These are phyloP conservation scores for Clarias fuscus DNA, from an alignment of 2,797 vertebrate genomes.

Conservation along the genomic window DNA sequence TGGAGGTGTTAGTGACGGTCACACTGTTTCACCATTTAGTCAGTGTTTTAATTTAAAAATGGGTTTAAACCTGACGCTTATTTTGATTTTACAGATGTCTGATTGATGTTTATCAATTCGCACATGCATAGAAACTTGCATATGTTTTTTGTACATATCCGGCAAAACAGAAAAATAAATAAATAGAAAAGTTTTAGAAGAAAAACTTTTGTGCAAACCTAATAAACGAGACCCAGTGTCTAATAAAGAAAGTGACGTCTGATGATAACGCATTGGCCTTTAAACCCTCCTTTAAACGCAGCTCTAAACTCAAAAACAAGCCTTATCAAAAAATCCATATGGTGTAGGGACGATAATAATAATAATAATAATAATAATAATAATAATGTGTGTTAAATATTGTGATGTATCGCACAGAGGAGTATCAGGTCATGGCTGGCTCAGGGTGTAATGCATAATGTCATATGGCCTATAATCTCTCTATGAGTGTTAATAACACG, in stretches of 20 bases:
- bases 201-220: neutral
- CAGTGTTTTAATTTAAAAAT: no score
- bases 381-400: neutral
- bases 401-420: neutral
- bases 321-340: neutral
- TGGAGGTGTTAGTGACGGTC: neutral
- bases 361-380: neutral
- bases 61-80: no score
- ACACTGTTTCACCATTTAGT: neutral
- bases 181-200: neutral
- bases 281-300: neutral
- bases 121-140: no score
- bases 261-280: neutral
- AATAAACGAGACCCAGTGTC: neutral
- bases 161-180: no score
- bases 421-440: neutral
- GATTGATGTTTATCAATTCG: no score
- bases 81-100: no score
- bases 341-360: no score
- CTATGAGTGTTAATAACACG: no score
- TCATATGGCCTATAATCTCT: neutral
- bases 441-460: neutral
- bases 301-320: neutral
- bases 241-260: neutral
- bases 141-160: neutral